Evolutionary conservation across 2,888 invertebrate genomes (phyloP), one percentile per base, ranked within the genome.

Genomic region (Tanypteryx hageni): DNA sequence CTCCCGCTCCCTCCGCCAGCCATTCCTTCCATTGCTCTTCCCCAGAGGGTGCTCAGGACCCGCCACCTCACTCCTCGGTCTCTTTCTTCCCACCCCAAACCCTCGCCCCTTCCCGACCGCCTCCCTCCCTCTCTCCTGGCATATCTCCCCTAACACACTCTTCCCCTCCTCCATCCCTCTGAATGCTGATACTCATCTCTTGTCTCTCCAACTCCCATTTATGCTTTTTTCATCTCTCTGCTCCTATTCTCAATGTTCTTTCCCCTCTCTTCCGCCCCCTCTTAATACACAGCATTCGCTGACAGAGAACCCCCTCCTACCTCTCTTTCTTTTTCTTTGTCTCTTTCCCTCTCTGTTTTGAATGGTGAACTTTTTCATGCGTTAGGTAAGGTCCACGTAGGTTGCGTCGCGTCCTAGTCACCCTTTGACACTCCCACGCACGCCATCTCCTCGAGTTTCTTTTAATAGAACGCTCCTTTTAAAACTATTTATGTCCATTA

Each of bases 161-260:
- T 5, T 44, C 44, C 44, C 44, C 44, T 44, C 44, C 44, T 44
- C 83, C 83, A 57, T 64, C 89, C 44, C 89, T 61, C 44, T 22
- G 89, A 89, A 89, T 89, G 89, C 89, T 89, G 89, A 89, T 89
- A 89, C 89, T 89, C 61, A 89, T 89, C 89, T 86, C 86, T 10
- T 86, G 61, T 86, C 86, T 68, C 89, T 89, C 64, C 89, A 64
- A 89, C 89, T 89, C 61, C 89, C 89, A 89, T 89, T 89, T 89
- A 64, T 68, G 89, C 64, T 89, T 89, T 89, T 61, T 89, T 64
- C 89, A 76, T 56, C 64, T 68, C 86, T 31, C 59, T 18, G 61
- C 86, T 44, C 89, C 89, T n/a, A 89, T 89, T 89, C 68, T 89
- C 89, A 61, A 89, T 44, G 89, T 44, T 89, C 83, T 57, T 57